These are phyloP conservation scores for Silurus lanzhouensis DNA, from an alignment of 2,797 vertebrate species.

Conservation along the genomic window DNA sequence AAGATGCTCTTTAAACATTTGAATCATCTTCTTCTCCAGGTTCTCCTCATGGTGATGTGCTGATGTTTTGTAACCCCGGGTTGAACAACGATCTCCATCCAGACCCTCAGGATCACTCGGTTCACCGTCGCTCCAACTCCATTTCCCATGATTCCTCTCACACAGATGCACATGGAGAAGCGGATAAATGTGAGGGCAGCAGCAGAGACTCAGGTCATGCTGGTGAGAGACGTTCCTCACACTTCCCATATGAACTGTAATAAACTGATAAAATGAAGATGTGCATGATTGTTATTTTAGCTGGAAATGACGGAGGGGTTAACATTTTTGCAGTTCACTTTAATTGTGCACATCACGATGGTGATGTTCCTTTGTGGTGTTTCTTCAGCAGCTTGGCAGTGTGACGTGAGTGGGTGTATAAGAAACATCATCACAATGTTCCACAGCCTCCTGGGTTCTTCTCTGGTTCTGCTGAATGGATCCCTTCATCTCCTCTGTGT, in stretches of 20 bases:
- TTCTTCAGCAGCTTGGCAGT: neutral
- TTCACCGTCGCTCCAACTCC: neutral
- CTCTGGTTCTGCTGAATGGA: slow-evolving; percentile 67
- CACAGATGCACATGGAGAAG: slow-evolving; percentile 13
- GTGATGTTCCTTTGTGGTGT: neutral
- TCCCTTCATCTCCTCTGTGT: slow-evolving; percentile 61
- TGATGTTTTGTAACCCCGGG: slow-evolving; percentile 70
- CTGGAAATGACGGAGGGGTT: neutral
- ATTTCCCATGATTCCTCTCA: slow-evolving; percentile 2
- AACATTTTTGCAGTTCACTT: neutral
- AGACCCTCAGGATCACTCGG: neutral
- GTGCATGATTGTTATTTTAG: neutral
- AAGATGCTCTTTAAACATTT: neutral
- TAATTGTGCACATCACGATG: neutral
- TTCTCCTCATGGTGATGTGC: slow-evolving; percentile 43
- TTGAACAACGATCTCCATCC: slow-evolving; percentile 52
- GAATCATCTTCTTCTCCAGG: neutral
- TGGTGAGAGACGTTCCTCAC: slow-evolving; percentile 52
- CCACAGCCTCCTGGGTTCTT: slow-evolving; percentile 62
- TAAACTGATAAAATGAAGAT: neutral
- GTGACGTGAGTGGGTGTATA: neutral
- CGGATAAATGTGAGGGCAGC: neutral
- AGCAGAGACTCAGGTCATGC: slow-evolving; percentile 7
- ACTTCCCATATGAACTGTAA: neutral
- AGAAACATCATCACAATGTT: slow-evolving; percentile 9